Percentiles rank a stretch among this genome's conserved stretches.
Evolutionary conservation across 1,140 invertebrate genomes (phyloP).

Genomic region (Bombus vancouverensis): DNA sequence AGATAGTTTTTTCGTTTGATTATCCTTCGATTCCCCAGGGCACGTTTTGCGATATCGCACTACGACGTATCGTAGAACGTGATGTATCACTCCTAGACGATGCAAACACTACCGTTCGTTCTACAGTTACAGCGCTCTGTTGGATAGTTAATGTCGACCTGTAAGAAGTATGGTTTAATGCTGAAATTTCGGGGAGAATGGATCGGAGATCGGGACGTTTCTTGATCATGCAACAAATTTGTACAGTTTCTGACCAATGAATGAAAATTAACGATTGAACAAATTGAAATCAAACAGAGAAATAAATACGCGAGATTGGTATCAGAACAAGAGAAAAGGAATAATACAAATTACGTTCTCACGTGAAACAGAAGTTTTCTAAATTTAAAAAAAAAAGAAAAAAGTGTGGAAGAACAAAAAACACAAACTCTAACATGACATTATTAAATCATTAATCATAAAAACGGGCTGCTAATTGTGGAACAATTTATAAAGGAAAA

Average conservation of each 20-base stretch:
- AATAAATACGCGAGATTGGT: conserved; percentile 19
- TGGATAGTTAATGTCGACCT: conserved; percentile 76
- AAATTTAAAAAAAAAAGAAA: conserved; percentile 4
- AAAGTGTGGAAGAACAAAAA: not conserved
- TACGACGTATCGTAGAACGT: conserved; percentile 36
- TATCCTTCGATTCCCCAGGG: conserved; percentile 55
- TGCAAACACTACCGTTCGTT: conserved; percentile 38
- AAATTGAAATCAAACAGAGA: conserved; percentile 16
- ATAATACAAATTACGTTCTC: not conserved
- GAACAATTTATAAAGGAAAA: not conserved
- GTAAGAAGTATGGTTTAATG: conserved; percentile 81
- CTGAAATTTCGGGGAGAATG: conserved; percentile 66
- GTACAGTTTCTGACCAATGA: conserved; percentile 15
- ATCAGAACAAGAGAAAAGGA: conserved; percentile 22
- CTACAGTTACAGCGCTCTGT: conserved; percentile 64
- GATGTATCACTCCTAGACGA: conserved; percentile 48
- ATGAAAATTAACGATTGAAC: not conserved
- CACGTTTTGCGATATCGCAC: conserved; percentile 22
- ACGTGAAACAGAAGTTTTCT: not conserved
- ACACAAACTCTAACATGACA: conserved; percentile 8
- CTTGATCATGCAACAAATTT: conserved; percentile 57
- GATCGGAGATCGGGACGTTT: conserved; percentile 33
- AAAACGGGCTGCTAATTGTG: not conserved
- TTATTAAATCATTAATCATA: conserved; percentile 14
- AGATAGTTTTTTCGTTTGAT: conserved; percentile 39